Evolutionary conservation across 2,797 vertebrate genomes (phyloP).

Genomic region (Chromis chromis): DNA sequence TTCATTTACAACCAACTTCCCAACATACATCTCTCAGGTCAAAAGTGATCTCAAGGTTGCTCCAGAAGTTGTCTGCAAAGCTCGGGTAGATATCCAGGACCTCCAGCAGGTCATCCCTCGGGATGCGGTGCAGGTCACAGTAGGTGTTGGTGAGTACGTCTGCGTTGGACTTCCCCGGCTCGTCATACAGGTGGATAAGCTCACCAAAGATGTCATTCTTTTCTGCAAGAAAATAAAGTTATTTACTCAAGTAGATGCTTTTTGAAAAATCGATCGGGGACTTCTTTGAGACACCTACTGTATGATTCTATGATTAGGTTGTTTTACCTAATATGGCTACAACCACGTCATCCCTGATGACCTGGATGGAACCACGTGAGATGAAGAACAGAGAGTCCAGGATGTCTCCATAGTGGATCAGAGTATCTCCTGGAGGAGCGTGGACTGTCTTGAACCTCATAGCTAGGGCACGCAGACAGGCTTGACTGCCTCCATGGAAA

Average conservation of each 20-base stretch:
- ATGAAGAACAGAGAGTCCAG: slow-evolving; percentile 96
- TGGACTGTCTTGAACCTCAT: slow-evolving; percentile 94
- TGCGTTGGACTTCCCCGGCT: slow-evolving; percentile 91
- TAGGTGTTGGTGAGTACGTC: slow-evolving; percentile 93
- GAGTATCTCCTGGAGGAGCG: slow-evolving; percentile 91
- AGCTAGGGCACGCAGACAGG: slow-evolving; percentile 91
- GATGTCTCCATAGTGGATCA: slow-evolving; percentile 94
- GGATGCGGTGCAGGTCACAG: slow-evolving; percentile 95
- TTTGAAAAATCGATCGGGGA: background rate
- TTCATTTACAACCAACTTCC: background rate
- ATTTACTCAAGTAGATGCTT: background rate
- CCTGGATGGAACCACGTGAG: slow-evolving; percentile 94
- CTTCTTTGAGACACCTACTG: background rate
- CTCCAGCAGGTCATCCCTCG: slow-evolving; percentile 92
- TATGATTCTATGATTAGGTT: background rate
- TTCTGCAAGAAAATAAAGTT: slow-evolving; percentile 77
- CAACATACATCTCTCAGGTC: slow-evolving; percentile 93
- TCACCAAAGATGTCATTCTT: slow-evolving; percentile 97
- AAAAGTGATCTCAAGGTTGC: slow-evolving; percentile 95
- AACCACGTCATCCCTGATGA: slow-evolving; percentile 91
- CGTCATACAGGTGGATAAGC: slow-evolving; percentile 89
- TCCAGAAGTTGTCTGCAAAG: slow-evolving; percentile 96
- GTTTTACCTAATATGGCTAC: slow-evolving; percentile 91
- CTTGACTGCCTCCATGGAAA: slow-evolving; percentile 92
- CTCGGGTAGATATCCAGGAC: slow-evolving; percentile 94